Conservation (phyloP, 1,140 invertebrate species). For the Drosophila chauvacae region DNA sequence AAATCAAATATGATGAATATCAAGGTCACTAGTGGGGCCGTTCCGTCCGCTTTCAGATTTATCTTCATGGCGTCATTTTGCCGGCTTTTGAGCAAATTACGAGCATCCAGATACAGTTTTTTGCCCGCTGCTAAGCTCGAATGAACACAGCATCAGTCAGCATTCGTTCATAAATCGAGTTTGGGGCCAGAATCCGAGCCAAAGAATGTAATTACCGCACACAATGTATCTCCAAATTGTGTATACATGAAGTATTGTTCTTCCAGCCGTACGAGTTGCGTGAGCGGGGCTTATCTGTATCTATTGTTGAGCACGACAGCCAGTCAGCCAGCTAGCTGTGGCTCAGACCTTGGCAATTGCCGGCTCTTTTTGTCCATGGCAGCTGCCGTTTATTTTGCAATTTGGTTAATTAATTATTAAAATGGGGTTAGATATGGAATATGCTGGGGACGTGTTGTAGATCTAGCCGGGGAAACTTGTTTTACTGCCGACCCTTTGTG, state of each 20-base stretch:
- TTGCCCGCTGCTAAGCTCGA: slow-evolving; percentile 2
- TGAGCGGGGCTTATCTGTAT: slow-evolving; percentile 44
- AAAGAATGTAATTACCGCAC: slow-evolving; percentile 35
- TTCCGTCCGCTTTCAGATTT: slow-evolving; percentile 41
- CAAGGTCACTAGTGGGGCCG: slow-evolving; percentile 32
- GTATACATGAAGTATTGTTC: slow-evolving; percentile 26
- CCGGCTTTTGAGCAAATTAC: neutral
- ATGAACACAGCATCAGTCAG: slow-evolving; percentile 64
- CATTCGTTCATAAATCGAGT: slow-evolving; percentile 60
- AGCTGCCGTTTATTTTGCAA: slow-evolving; percentile 57
- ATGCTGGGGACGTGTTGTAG: slow-evolving; percentile 13
- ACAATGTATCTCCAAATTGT: slow-evolving; percentile 46
- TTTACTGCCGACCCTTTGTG: slow-evolving; percentile 1
- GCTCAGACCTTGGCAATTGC: slow-evolving; percentile 15
- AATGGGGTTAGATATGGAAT: slow-evolving; percentile 32
- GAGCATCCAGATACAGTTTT: slow-evolving; percentile 10
- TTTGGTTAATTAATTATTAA: slow-evolving; percentile 61
- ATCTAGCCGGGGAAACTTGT: slow-evolving; percentile 9
- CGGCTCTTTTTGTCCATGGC: slow-evolving; percentile 26
- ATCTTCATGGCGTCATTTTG: slow-evolving; percentile 48
- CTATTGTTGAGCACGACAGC: slow-evolving; percentile 29
- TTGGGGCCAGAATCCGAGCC: slow-evolving; percentile 33
- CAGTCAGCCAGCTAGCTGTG: slow-evolving; percentile 18
- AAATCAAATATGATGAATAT: slow-evolving; percentile 18
- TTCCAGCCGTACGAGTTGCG: slow-evolving; percentile 24